Conservation (phyloP, 2,797 vertebrate species). For the Dermochelys coriacea region DNA sequence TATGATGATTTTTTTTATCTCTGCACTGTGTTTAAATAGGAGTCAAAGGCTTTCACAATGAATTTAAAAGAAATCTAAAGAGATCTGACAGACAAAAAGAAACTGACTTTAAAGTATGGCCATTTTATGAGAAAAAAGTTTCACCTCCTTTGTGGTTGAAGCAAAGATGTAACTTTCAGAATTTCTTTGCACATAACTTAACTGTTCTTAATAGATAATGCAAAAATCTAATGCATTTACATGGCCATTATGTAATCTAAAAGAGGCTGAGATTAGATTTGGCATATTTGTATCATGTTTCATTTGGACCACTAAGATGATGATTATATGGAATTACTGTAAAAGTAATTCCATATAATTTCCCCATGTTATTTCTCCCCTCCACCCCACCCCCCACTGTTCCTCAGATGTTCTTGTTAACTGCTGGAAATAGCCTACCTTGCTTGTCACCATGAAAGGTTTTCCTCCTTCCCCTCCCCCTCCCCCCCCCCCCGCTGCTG, state of each 20-base stretch:
- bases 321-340: neutral
- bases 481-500: no score
- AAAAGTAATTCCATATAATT: no score
- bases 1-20: neutral
- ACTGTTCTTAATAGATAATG: neutral
- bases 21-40: neutral
- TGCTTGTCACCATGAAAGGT: no score
- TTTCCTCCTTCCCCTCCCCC: no score
- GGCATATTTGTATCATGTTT: neutral
- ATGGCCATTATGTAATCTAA: neutral
- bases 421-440: no score
- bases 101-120: neutral
- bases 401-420: no score
- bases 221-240: neutral
- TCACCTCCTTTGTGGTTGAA: neutral
- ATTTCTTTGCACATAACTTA: conserved; percentile 2
- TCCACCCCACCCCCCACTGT: no score
- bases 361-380: no score
- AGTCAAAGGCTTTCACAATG: neutral
- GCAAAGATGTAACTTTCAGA: neutral
- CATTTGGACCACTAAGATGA: neutral
- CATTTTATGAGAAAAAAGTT: conserved; percentile 9
- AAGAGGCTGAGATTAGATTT: conserved; percentile 23
- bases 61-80: neutral
- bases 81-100: neutral